phyloP scores from a whole-genome alignment of 2,797 vertebrate species.

The Bradypus variegatus region DNA sequence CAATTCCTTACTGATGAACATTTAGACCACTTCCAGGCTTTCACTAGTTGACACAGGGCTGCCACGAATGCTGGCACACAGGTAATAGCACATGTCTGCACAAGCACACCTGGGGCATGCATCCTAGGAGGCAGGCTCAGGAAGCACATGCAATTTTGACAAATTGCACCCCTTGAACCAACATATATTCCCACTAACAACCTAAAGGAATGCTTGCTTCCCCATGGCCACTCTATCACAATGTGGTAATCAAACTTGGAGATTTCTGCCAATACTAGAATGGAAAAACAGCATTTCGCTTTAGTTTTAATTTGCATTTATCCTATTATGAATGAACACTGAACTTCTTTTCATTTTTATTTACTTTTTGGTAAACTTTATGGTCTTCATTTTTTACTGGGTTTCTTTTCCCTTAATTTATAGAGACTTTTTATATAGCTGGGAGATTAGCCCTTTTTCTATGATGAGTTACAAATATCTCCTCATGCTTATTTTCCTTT shows the following conservation, averaged over 20 bases:
- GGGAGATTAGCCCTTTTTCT: neutral
- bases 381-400: neutral
- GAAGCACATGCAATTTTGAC: neutral
- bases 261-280: rapidly evolving
- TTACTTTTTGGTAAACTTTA: neutral
- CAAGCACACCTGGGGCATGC: rapidly evolving
- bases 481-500: neutral
- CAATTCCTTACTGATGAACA: neutral
- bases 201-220: rapidly evolving
- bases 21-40: neutral
- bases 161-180: neutral
- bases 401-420: neutral
- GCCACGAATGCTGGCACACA: neutral
- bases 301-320: neutral
- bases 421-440: neutral
- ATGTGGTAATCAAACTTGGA: rapidly evolving
- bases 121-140: neutral
- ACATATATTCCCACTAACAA: neutral
- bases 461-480: neutral
- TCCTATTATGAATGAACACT: neutral
- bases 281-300: rapidly evolving
- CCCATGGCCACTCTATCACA: rapidly evolving
- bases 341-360: neutral
- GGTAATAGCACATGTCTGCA: rapidly evolving
- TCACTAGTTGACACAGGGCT: neutral